phyloP scores from a whole-genome alignment of 2,888 invertebrate genomes.

The Mythimna albipuncta region DNA sequence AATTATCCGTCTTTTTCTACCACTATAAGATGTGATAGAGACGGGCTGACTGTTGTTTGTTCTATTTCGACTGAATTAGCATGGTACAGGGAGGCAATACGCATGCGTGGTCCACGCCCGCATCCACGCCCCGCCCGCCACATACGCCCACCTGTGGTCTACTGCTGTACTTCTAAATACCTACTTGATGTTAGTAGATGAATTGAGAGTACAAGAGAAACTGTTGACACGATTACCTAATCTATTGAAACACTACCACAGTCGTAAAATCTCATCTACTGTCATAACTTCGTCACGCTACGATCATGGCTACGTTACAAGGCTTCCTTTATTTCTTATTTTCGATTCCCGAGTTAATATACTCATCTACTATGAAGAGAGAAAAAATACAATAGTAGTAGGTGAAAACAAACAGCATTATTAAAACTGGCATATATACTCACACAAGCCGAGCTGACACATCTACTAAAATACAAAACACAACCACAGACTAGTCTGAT shows the following conservation, averaged over 20 bases:
- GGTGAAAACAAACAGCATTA: conserved; percentile 74
- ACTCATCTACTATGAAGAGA: conserved; percentile 48
- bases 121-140: conserved; percentile 83
- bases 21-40: conserved; percentile 79
- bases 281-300: conserved; percentile 14
- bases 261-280: conserved; percentile 2
- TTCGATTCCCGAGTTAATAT: conserved; percentile 50
- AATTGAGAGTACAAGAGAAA: conserved; percentile 1
- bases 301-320: conserved; percentile 17
- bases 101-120: conserved; percentile 87
- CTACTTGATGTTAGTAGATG: conserved; percentile 66
- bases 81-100: conserved; percentile 73
- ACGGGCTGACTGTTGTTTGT: conserved; percentile 77
- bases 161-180: conserved; percentile 76
- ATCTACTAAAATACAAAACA: conserved; percentile 82
- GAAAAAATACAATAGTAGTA: conserved; percentile 57
- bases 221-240: not conserved
- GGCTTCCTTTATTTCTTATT: conserved; percentile 9
- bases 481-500: conserved; percentile 75
- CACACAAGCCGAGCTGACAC: conserved; percentile 84
- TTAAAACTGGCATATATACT: conserved; percentile 82
- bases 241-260: not conserved
- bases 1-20: conserved; percentile 81
- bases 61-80: conserved; percentile 71
- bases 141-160: conserved; percentile 88